Evolutionary conservation across 2,888 invertebrate species (phyloP).

Genomic region (Crioceris asparagi): DNA sequence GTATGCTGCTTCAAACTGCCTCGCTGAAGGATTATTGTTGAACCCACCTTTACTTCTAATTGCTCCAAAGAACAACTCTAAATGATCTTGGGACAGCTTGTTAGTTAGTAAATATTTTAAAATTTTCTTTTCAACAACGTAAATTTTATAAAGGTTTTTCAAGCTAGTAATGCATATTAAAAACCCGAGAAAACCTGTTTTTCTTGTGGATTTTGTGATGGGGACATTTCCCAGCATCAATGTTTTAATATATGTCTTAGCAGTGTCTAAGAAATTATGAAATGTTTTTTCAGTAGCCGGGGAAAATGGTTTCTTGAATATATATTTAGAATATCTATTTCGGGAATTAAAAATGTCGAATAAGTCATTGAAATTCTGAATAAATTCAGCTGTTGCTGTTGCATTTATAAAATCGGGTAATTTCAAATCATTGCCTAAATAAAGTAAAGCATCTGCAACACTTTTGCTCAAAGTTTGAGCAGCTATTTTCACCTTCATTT

Average conservation of each 20-base stretch:
- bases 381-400: conserved; percentile 9
- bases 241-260: conserved; percentile 10
- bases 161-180: conserved; percentile 7
- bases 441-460: conserved; percentile 11
- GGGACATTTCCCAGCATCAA: no score
- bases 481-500: conserved; percentile 20
- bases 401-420: conserved; percentile 7
- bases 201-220: no score
- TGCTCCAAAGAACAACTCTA: conserved; percentile 13
- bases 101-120: conserved; percentile 11
- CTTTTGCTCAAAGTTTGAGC: conserved; percentile 11
- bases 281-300: conserved; percentile 5
- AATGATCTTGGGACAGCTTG: conserved; percentile 14
- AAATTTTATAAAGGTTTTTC: conserved; percentile 5
- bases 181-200: conserved; percentile 9
- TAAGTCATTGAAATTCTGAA: conserved; percentile 9
- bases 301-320: conserved; percentile 7
- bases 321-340: conserved; percentile 9
- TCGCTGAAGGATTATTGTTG: conserved; percentile 15
- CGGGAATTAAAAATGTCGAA: conserved; percentile 13
- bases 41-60: conserved; percentile 13
- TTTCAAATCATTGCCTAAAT: conserved; percentile 9
- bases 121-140: background rate
- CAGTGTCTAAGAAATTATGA: conserved; percentile 6
- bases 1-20: conserved; percentile 12